phyloP scores from a whole-genome alignment of 2,888 invertebrate species.

The Mechanitis mazaeus region DNA sequence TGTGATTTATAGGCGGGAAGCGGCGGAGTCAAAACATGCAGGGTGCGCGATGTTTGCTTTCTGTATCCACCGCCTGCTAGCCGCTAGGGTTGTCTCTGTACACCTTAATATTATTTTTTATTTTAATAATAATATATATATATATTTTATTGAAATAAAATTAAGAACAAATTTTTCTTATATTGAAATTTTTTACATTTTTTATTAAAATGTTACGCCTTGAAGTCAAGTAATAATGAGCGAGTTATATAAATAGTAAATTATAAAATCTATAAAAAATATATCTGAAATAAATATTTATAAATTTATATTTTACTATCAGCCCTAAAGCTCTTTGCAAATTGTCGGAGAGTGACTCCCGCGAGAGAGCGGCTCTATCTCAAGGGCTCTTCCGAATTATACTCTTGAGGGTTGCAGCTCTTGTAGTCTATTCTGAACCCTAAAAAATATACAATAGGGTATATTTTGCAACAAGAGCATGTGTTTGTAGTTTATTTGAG shows the following conservation, averaged over 20 bases:
- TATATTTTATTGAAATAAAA: no score
- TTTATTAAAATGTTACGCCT: no score
- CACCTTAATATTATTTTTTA: constrained; percentile 8
- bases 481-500: constrained; percentile 12
- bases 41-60: constrained; percentile 42
- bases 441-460: neutral
- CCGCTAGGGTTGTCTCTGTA: constrained; percentile 43
- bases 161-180: no score
- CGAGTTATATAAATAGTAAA: no score
- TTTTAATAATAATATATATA: neutral
- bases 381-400: constrained; percentile 39
- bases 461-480: neutral
- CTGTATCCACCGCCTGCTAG: constrained; percentile 17
- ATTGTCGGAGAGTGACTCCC: constrained; percentile 40
- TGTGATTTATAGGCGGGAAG: constrained; percentile 71
- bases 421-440: constrained; percentile 12
- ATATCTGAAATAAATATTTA: no score
- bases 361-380: constrained; percentile 41
- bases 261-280: no score
- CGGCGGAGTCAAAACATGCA: constrained; percentile 68
- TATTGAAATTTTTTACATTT: no score
- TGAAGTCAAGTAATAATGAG: no score
- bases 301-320: constrained; percentile 21
- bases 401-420: constrained; percentile 19
- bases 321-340: constrained; percentile 39